Percentiles rank a stretch among this genome's conserved stretches.
Conservation (phyloP, 53 echinoderm and acorn worm species). For the Henricia sp. region DNA sequence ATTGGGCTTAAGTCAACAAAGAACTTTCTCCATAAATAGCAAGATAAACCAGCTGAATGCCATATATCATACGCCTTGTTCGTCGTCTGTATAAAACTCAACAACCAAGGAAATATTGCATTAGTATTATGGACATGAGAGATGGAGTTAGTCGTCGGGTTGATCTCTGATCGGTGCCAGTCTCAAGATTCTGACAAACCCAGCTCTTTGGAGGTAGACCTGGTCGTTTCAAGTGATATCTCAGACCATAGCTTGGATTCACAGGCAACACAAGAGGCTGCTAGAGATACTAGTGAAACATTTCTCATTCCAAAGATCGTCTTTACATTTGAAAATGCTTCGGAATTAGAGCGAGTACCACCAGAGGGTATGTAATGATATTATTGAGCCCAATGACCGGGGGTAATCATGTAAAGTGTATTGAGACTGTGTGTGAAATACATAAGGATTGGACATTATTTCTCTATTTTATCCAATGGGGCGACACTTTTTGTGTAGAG, state of each 20-base stretch:
- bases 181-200: background rate
- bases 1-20: slow-evolving; percentile 23
- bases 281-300: no score
- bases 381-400: no score
- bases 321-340: background rate
- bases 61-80: slow-evolving; percentile 14
- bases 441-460: no score
- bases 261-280: no score
- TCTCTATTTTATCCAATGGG: no score
- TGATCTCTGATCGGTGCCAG: background rate
- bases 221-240: background rate
- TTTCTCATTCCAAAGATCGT: background rate
- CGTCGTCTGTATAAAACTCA: slow-evolving; percentile 9
- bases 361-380: slow-evolving; percentile 36
- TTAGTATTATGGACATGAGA: slow-evolving; percentile 16
- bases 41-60: background rate
- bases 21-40: background rate
- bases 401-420: no score
- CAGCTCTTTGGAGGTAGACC: slow-evolving; percentile 1
- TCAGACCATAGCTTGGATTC: no score
- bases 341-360: background rate
- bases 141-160: background rate
- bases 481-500: no score
- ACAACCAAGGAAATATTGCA: background rate
- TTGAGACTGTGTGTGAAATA: no score